Evolutionary conservation across 30 jellyfish, hydroid and myxozoan genomes (phyloP).

Genomic region (Mastigias papua): DNA sequence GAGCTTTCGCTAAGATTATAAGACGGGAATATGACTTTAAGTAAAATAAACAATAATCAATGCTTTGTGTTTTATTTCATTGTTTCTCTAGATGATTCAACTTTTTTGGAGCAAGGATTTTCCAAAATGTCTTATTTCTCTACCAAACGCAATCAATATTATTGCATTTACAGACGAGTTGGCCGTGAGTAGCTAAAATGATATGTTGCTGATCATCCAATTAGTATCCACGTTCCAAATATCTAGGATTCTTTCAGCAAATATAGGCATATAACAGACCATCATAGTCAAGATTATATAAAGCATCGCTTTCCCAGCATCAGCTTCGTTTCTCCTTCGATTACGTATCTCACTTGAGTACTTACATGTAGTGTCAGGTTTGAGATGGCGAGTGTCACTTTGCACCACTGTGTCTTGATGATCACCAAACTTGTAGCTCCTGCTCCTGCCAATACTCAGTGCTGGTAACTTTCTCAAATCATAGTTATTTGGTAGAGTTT

Average conservation of each 20-base stretch:
- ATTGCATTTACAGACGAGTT: constrained; percentile 36
- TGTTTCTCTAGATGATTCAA: no score
- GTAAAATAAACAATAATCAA: no score
- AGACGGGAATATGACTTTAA: no score
- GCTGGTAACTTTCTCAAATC: no score
- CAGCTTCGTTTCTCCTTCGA: constrained; percentile 10
- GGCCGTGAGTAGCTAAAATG: neutral
- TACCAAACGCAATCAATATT: neutral
- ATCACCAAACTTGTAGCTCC: neutral
- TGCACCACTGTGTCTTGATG: neutral
- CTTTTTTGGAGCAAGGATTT: neutral
- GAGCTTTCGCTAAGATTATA: no score
- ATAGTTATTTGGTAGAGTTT: neutral
- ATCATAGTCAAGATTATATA: neutral
- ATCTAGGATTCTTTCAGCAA: neutral
- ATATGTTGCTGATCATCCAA: neutral
- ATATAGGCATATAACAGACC: constrained; percentile 31
- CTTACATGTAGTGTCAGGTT: neutral
- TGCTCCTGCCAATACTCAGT: neutral
- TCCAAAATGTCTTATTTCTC: neutral
- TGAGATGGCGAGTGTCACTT: neutral
- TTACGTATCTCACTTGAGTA: no score
- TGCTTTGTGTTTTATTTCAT: no score
- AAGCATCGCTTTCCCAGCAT: constrained; percentile 21
- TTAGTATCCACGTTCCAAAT: neutral